Conservation (phyloP, 2,797 vertebrate genomes). For the Synanceia verrucosa region DNA sequence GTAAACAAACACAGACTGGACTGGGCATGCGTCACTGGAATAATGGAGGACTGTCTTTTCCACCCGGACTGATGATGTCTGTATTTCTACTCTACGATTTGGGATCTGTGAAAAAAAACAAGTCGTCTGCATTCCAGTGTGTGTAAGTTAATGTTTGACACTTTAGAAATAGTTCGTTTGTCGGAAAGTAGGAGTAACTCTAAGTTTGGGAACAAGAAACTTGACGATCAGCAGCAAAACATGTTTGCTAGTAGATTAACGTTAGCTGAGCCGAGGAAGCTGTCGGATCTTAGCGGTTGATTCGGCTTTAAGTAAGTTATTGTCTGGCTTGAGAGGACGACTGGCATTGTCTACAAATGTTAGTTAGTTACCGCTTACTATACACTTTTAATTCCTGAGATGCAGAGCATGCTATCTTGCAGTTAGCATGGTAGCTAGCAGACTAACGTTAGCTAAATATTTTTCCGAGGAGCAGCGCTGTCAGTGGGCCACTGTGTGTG, state of each 20-base stretch:
- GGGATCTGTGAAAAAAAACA: slow-evolving; percentile 28
- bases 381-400: slow-evolving; percentile 31
- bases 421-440: slow-evolving; percentile 58
- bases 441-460: slow-evolving; percentile 41
- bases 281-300: slow-evolving; percentile 53
- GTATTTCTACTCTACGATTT: slow-evolving; percentile 50
- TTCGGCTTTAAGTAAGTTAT: background rate
- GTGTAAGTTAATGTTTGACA: slow-evolving; percentile 65
- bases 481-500: slow-evolving; percentile 46
- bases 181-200: background rate
- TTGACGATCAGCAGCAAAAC: slow-evolving; percentile 47
- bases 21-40: slow-evolving; percentile 80
- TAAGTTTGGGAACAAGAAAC: slow-evolving; percentile 35
- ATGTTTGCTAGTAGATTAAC: slow-evolving; percentile 67
- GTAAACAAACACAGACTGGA: slow-evolving; percentile 83
- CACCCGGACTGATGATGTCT: slow-evolving; percentile 61
- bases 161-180: background rate
- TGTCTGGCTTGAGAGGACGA: background rate
- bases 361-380: background rate
- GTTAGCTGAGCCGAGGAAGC: slow-evolving; percentile 37
- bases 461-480: slow-evolving; percentile 36
- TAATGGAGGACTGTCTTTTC: slow-evolving; percentile 82
- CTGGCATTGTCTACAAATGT: background rate
- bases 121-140: slow-evolving; percentile 20
- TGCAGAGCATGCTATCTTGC: slow-evolving; percentile 11